Evolutionary conservation across 1,140 invertebrate species (phyloP).

Genomic region (Nasonia vitripennis): DNA sequence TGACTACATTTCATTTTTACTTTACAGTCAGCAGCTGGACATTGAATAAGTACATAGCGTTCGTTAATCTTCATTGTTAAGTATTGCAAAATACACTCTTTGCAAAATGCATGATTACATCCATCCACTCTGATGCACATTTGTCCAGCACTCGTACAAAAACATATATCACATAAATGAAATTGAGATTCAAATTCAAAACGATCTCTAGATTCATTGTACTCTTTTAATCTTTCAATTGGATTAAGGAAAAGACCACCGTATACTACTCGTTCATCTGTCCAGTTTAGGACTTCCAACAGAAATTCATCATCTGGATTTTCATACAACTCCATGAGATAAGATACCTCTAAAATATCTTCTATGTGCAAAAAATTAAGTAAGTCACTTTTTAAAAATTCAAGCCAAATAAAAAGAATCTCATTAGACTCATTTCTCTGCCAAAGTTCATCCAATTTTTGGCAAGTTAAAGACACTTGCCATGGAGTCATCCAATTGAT

Average conservation of each 20-base stretch:
- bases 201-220: constrained; percentile 25
- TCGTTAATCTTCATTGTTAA: constrained; percentile 52
- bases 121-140: constrained; percentile 53
- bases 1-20: constrained; percentile 37
- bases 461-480: constrained; percentile 57
- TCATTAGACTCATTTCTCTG: constrained; percentile 70
- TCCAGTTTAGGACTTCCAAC: constrained; percentile 10
- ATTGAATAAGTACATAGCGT: constrained; percentile 45
- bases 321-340: constrained; percentile 37
- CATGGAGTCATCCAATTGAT: constrained; percentile 56
- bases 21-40: constrained; percentile 51
- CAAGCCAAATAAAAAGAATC: constrained; percentile 76
- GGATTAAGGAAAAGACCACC: constrained; percentile 45
- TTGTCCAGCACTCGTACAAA: constrained; percentile 38
- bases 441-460: constrained; percentile 74
- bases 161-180: constrained; percentile 57
- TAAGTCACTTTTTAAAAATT: constrained; percentile 75
- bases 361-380: constrained; percentile 63
- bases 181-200: constrained; percentile 50
- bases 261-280: constrained; percentile 53
- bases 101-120: constrained; percentile 58
- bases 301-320: constrained; percentile 28
- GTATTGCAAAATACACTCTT: constrained; percentile 50
- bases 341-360: constrained; percentile 56
- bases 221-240: constrained; percentile 48